phyloP scores from a whole-genome alignment of 2,888 invertebrate genomes.

The Cybosia mesomella region DNA sequence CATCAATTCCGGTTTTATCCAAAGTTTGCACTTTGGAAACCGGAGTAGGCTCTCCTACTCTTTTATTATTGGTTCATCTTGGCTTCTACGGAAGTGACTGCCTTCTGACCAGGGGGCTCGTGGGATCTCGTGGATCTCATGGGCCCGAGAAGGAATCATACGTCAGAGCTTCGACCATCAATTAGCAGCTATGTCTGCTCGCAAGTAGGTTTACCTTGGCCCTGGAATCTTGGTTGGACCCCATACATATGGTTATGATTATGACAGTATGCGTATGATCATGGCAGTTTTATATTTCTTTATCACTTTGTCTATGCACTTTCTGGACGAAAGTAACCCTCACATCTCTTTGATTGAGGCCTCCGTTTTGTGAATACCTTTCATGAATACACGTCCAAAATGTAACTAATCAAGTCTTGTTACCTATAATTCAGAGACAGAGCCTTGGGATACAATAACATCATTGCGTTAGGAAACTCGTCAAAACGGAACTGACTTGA shows the following conservation, averaged over 20 bases:
- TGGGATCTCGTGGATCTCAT: no score
- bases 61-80: not conserved
- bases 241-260: no score
- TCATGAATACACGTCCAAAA: not conserved
- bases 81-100: no score
- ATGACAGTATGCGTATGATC: no score
- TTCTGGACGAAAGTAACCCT: not conserved
- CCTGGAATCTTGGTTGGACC: no score
- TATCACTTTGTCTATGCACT: not conserved
- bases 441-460: conserved; percentile 19
- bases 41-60: not conserved
- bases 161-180: no score
- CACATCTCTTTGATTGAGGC: not conserved
- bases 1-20: no score
- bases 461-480: conserved; percentile 21
- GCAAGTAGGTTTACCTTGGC: no score
- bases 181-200: no score
- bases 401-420: conserved; percentile 3
- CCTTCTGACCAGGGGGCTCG: no score
- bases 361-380: no score
- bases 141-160: no score
- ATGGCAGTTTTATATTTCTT: not conserved
- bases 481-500: conserved; percentile 12
- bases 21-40: not conserved
- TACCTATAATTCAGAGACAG: conserved; percentile 7